phyloP scores from a whole-genome alignment of 2,888 invertebrate genomes.

The Philhelius pedissequus region DNA sequence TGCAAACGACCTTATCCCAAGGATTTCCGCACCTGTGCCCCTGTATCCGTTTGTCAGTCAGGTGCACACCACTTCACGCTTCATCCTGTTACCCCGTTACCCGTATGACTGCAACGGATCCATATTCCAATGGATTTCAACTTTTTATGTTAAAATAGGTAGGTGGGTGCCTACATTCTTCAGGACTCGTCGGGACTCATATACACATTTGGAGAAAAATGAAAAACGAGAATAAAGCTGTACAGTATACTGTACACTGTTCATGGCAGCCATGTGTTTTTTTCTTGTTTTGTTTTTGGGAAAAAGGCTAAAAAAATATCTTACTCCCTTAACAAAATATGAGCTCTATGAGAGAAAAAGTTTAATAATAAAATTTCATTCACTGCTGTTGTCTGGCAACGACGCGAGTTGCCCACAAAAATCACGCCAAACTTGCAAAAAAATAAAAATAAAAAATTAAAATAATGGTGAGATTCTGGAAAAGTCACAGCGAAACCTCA shows the following conservation, averaged over 20 bases:
- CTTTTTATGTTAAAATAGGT: slow-evolving; percentile 19
- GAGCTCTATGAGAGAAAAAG: slow-evolving; percentile 38
- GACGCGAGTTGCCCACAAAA: slow-evolving; percentile 58
- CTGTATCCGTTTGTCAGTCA: slow-evolving; percentile 64
- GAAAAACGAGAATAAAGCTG: slow-evolving; percentile 34
- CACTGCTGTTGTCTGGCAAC: slow-evolving; percentile 62
- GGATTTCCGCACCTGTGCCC: slow-evolving; percentile 50
- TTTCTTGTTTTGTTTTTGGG: not conserved
- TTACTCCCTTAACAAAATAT: not conserved
- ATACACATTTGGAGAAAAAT: slow-evolving; percentile 12
- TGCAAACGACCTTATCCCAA: slow-evolving; percentile 33
- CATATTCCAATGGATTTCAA: slow-evolving; percentile 27
- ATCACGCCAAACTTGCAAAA: slow-evolving; percentile 15
- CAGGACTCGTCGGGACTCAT: not conserved
- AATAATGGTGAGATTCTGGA: slow-evolving; percentile 15
- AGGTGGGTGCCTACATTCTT: not conserved
- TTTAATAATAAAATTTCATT: slow-evolving; percentile 67
- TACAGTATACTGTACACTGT: no score
- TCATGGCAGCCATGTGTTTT: slow-evolving; percentile 20
- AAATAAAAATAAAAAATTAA: not conserved
- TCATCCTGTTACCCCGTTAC: not conserved
- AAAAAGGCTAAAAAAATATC: not conserved
- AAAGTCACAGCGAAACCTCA: slow-evolving; percentile 52
- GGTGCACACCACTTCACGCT: slow-evolving; percentile 13
- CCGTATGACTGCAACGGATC: not conserved